Evolutionary conservation across 2,888 invertebrate species (phyloP).

Genomic region (Ornithoptera alexandrae): DNA sequence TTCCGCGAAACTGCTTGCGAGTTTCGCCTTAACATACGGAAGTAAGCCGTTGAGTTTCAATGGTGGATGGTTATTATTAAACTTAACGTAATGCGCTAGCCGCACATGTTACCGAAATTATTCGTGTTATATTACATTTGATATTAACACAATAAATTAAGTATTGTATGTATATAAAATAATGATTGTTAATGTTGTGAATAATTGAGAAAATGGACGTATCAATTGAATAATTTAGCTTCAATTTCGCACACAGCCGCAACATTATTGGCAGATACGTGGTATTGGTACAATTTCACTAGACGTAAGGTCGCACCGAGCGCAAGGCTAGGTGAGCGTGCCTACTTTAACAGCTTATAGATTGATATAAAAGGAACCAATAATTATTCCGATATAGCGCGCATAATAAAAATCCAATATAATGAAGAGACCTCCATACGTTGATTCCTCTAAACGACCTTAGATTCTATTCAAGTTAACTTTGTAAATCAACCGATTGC

Average conservation of each 20-base stretch:
- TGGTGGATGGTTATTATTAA: slow-evolving; percentile 30
- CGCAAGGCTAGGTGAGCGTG: slow-evolving; percentile 72
- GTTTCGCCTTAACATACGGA: slow-evolving; percentile 46
- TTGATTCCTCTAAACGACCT: slow-evolving; percentile 23
- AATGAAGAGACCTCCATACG: slow-evolving; percentile 22
- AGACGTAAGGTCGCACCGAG: slow-evolving; percentile 66
- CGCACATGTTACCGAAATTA: background rate
- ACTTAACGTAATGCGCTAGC: slow-evolving; percentile 13
- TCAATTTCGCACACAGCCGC: slow-evolving; percentile 46
- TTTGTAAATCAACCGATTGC: slow-evolving; percentile 16
- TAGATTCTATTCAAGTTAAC: slow-evolving; percentile 20
- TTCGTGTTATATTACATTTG: slow-evolving; percentile 1
- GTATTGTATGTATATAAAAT: background rate
- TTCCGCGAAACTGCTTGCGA: slow-evolving; percentile 60
- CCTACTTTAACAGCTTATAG: slow-evolving; percentile 33
- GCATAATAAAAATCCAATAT: slow-evolving; percentile 8
- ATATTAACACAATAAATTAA: background rate
- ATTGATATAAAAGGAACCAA: slow-evolving; percentile 31
- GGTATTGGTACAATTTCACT: slow-evolving; percentile 74
- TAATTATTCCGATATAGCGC: background rate
- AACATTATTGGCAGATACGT: slow-evolving; percentile 45
- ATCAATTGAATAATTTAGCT: slow-evolving; percentile 45
- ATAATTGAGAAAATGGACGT: slow-evolving; percentile 33
- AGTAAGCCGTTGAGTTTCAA: slow-evolving; percentile 44
- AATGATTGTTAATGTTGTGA: background rate